Conservation (phyloP, 2,888 invertebrate species). For the Bunonema sp. region DNA sequence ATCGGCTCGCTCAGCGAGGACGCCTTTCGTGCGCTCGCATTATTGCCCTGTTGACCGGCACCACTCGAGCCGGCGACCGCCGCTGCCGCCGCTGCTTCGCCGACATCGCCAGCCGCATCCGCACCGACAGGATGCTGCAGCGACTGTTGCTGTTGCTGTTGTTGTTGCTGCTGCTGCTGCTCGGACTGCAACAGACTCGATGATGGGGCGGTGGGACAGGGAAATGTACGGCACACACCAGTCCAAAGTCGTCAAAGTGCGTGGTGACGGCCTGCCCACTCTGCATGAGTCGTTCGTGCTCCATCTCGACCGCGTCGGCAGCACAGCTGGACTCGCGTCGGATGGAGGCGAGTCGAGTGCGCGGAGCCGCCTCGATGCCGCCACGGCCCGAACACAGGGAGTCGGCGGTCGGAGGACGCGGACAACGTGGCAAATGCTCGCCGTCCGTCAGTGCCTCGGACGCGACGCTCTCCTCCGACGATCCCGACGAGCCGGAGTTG, state of each 20-base stretch:
- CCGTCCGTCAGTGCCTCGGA: too few relatives aligned
- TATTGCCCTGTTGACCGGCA: neutral
- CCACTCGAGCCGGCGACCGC: conserved; percentile 1
- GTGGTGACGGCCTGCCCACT: conserved; percentile 26
- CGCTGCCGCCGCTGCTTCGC: conserved; percentile 1
- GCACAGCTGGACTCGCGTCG: conserved; percentile 35
- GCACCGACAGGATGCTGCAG: neutral
- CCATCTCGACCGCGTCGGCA: conserved; percentile 15
- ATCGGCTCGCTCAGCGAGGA: conserved; percentile 33
- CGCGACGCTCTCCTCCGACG: too few relatives aligned
- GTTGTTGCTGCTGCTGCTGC: too few relatives aligned
- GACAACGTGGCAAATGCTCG: too few relatives aligned
- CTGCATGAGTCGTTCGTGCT: conserved; percentile 31
- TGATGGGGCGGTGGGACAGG: too few relatives aligned
- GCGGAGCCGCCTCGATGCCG: conserved; percentile 14
- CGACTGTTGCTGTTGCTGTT: too few relatives aligned
- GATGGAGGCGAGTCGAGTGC: conserved; percentile 31
- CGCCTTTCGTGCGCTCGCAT: conserved; percentile 10
- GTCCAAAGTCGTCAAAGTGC: conserved; percentile 32
- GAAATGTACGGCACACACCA: conserved; percentile 7
- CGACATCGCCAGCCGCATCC: conserved; percentile 1
- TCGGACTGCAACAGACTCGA: too few relatives aligned
- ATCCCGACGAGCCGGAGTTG: too few relatives aligned
- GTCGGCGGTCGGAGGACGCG: too few relatives aligned
- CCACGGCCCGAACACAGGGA: too few relatives aligned